These are phyloP conservation scores for Gallirallus australis DNA, from an alignment of 2,797 vertebrate genomes.

Conservation along the genomic window DNA sequence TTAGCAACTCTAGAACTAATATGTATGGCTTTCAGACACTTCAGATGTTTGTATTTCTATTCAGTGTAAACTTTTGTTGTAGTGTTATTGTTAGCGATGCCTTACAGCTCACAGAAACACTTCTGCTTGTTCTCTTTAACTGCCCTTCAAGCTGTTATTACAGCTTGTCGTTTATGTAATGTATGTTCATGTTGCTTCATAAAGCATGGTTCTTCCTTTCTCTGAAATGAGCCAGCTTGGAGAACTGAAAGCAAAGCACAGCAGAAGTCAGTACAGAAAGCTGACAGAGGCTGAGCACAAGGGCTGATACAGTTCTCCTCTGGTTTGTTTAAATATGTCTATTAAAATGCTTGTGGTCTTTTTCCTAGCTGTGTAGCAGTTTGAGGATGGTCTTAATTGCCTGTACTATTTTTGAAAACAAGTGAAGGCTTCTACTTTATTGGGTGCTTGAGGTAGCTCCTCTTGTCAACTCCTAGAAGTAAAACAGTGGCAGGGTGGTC, in stretches of 20 bases:
- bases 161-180: not conserved
- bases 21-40: not conserved
- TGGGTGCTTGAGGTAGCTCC: not conserved
- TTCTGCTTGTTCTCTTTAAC: fast-evolving
- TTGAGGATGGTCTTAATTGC: not conserved
- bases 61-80: not conserved
- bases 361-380: not conserved
- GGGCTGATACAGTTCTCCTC: not conserved
- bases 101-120: not conserved
- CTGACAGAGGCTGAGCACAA: not conserved
- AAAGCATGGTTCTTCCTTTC: not conserved
- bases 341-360: not conserved
- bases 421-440: not conserved
- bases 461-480: not conserved
- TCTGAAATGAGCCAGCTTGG: not conserved
- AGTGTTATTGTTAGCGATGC: not conserved
- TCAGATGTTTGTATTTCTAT: fast-evolving
- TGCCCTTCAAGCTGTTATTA: not conserved
- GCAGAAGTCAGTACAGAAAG: not conserved
- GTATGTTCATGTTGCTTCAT: not conserved
- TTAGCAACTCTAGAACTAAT: not conserved
- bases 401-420: not conserved
- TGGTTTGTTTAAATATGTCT: not conserved
- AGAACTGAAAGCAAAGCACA: not conserved
- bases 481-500: not conserved